A percentile compares a stretch with the other conserved stretches of the same genome.
Evolutionary conservation across 2,113 vertebrate genomes (phyloP).

Genomic region (Colistium nudipinnis): DNA sequence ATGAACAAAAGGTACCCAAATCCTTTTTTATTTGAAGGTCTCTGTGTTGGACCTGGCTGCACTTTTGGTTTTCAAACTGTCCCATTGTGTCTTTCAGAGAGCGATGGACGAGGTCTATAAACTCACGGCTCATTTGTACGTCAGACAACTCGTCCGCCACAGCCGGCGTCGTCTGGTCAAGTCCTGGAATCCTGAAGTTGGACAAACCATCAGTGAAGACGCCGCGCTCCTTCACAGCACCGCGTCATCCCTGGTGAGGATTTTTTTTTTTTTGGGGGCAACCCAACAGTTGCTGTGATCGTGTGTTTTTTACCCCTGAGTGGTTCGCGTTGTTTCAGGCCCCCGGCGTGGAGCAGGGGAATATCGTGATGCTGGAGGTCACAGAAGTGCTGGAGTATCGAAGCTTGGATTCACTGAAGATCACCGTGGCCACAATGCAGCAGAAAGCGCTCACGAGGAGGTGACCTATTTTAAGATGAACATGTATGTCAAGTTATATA

Average conservation of each 20-base stretch:
- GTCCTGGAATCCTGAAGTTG: constrained; percentile 46
- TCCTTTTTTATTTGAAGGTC: too few species aligned
- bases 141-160: constrained; percentile 48
- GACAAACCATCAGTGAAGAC: constrained; percentile 27
- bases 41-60: too few species aligned
- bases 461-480: too few species aligned
- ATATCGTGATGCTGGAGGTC: constrained; percentile 34
- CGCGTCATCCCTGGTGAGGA: constrained; percentile 56
- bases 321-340: constrained; percentile 39
- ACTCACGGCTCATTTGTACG: constrained; percentile 50
- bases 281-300: too few species aligned
- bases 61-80: background rate
- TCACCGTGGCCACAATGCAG: background rate
- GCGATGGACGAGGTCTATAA: constrained; percentile 53
- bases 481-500: too few species aligned
- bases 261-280: too few species aligned
- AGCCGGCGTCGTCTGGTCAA: constrained; percentile 17
- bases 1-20: constrained; percentile 47
- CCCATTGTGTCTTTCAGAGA: constrained; percentile 41
- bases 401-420: constrained; percentile 12
- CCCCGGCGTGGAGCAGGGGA: constrained; percentile 20
- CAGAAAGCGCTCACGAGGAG: background rate
- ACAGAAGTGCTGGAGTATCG: constrained; percentile 34
- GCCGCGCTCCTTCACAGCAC: constrained; percentile 21
- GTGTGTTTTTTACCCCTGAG: background rate